Base-by-base conservation (phyloP, 1,140 invertebrate genomes). In the Nylanderia fulva region DNA sequence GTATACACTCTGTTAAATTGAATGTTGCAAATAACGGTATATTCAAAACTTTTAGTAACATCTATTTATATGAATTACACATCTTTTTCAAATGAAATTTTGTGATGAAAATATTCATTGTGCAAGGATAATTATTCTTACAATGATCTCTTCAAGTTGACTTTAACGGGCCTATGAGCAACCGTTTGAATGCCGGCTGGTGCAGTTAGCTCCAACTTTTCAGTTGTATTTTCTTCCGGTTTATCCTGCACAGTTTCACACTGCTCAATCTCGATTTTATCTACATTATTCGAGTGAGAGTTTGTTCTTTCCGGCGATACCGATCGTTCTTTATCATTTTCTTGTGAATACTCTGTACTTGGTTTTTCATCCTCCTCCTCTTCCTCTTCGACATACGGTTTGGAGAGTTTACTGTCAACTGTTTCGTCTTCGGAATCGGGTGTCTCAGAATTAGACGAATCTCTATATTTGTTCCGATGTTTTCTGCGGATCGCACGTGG, bases 131-230 rank as follows among this genome's bases (percentile, higher is more conserved):
- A 42, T 54, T 64, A 76, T 91, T 88, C 93, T 94, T 88, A 94
- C 93, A 94, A 94, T 82, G 94, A 93, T 88, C 94, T 92, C 48
- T 95, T 95, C 52, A 94, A 91, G 85, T 93, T 93, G 33, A 95
- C 92, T 92, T 95, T 94, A 6, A 90, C 88, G 8, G 94, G 92
- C 83, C 94, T 94, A 0, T 87, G 86, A 88, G 69, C 69, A 74
- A 86, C 79, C 60, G 84, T 39, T 6, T 85, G 77, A 60, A 58
- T 74, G 69, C 60, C 83, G 61, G 54, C 52, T n/a, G 76, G 29
- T 63, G 60, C 54, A 85, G 79, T 77, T 39, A 74, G 79, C n/a
- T 91, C 86, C 8, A 68, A 80, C 82, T 92, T 92, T 42, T 87
- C 90, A 33, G 9, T 72, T 52, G 69, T 18, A 84, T 39, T 80